Base-by-base conservation (phyloP, 2,113 vertebrate genomes). In the Arvicanthis niloticus region DNA sequence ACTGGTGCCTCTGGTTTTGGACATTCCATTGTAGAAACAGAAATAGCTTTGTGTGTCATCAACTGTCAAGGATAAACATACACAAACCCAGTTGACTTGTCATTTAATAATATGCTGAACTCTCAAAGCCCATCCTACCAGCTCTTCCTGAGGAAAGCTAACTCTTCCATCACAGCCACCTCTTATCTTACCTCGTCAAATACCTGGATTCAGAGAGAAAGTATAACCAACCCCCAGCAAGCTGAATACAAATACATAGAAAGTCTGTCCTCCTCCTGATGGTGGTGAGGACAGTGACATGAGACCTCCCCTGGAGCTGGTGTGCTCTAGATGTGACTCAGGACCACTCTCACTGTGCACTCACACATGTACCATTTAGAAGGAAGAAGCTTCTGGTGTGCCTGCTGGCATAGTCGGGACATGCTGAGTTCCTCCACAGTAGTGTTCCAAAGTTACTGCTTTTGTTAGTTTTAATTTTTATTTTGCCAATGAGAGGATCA, bases 111-210 rank as follows among this genome's bases (percentile, higher is more conserved):
- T 56, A 88, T 34, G 26, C 37, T 51, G 19, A 93, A 93, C 7
- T 42, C 26, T 73, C 42, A 85, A n/a, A 93, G 40, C 5, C 7
- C 6, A 80, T 40, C 37, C 80, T 53, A 60, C 7, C 22, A 81
- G 37, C 16, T 82, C 22, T 93, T 81, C 58, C 51, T 29, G 93
- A 78, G 58, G 1, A 67, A 56, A 82, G 12, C 21, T 15, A 80
- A 37, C 21, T 67, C 3, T 11, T 65, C 11, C 29, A 68, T 68
- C 40, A 88, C 21, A 58, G 7, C 24, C 37, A 4, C 16, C 40
- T 88, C 17, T 45, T 91, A n/a, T 24, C 87, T 91, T 31, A 93
- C 19, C 45, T 42, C n/a, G 21, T 56, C 58, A 87, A 93, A 95
- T 80, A 76, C 56, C 5, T 81, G 53, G 75, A 67, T 58, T 93